These are phyloP conservation scores for Diachasma alloeum DNA, from an alignment of 1,140 invertebrate species.

Conservation along the genomic window DNA sequence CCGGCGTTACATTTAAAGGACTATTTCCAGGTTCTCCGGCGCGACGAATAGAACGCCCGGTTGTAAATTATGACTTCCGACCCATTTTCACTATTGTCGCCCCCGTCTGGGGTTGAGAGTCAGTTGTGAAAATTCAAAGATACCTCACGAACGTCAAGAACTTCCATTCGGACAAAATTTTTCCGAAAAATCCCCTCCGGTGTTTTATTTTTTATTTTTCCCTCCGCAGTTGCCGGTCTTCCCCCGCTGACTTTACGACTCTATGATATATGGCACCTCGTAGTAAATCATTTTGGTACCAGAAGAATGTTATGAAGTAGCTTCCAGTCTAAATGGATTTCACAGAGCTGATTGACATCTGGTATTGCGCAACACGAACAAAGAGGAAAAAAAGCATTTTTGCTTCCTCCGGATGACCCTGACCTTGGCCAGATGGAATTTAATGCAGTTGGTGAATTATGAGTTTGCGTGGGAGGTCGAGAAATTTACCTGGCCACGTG, in stretches of 20 bases:
- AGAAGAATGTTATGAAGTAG: not conserved
- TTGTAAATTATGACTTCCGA: slow-evolving; percentile 60
- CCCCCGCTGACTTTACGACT: slow-evolving; percentile 10
- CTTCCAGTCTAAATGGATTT: not conserved
- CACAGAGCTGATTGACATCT: not conserved
- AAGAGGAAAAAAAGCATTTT: not conserved
- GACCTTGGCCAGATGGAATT: not conserved
- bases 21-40: slow-evolving; percentile 18
- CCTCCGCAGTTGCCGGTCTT: slow-evolving; percentile 6
- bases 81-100: slow-evolving; percentile 52
- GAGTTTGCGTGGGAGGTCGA: not conserved
- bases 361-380: not conserved
- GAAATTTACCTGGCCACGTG: slow-evolving; percentile 4
- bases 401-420: not conserved
- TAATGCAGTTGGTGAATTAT: not conserved
- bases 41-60: slow-evolving; percentile 15
- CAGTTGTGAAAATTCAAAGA: not conserved
- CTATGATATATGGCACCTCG: not conserved
- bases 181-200: not conserved
- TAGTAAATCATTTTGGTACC: not conserved
- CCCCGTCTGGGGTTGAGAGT: not conserved
- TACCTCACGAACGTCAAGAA: not conserved
- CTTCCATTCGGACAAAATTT: not conserved
- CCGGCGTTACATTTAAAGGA: not conserved
- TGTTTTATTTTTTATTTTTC: not conserved